Evolutionary conservation across 2,113 vertebrate species (phyloP).

Genomic region (Tinamus guttatus): DNA sequence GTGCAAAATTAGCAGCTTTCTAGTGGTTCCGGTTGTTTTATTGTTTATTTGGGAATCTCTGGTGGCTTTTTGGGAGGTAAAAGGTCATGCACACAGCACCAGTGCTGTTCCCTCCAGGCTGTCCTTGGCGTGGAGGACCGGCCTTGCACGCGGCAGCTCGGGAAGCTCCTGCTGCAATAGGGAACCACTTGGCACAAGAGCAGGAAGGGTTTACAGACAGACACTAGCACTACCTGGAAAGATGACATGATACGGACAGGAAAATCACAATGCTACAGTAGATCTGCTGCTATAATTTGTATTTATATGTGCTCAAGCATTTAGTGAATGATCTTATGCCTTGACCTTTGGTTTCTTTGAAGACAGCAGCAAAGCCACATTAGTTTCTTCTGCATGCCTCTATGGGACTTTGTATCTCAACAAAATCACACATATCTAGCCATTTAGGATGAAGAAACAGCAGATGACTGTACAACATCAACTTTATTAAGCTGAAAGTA

Average conservation of each 20-base stretch:
- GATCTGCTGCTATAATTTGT: neutral
- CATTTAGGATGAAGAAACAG: neutral
- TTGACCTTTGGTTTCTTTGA: neutral
- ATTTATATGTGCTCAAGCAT: neutral
- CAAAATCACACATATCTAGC: neutral
- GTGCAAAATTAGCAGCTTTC: neutral
- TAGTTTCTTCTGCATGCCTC: neutral
- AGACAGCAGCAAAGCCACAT: neutral
- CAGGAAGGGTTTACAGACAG: neutral
- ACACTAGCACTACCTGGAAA: neutral
- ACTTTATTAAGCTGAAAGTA: neutral
- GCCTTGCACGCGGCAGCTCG: neutral
- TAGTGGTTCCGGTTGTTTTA: neutral
- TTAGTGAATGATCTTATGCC: neutral
- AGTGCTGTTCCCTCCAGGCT: rapidly evolving
- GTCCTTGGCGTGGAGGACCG: neutral
- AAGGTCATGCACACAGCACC: rapidly evolving
- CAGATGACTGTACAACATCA: neutral
- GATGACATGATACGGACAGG: neutral
- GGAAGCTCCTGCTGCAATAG: neutral
- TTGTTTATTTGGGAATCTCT: neutral
- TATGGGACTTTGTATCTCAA: neutral
- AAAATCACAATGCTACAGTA: neutral
- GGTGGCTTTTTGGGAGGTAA: no score
- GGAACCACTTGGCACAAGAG: neutral